These are phyloP conservation scores for Pseudopipra pipra DNA, from an alignment of 2,113 vertebrate species.

Conservation along the genomic window DNA sequence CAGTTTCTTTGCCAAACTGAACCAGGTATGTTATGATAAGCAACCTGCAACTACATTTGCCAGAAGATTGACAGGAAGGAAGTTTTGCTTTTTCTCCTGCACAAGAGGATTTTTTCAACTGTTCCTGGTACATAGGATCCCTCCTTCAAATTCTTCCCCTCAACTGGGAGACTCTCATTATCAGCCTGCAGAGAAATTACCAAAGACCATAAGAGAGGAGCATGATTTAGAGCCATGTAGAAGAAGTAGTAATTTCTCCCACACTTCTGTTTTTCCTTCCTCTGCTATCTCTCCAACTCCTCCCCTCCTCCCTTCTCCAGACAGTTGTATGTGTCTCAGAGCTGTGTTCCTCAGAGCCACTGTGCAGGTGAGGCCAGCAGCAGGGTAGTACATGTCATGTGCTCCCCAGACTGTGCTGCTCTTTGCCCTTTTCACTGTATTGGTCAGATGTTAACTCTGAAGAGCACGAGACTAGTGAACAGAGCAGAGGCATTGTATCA, in stretches of 20 bases:
- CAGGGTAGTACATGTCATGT: background rate
- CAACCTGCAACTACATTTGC: background rate
- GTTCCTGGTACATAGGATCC: background rate
- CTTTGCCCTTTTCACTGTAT: background rate
- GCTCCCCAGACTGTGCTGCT: background rate
- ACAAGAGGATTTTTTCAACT: background rate
- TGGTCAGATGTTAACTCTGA: background rate
- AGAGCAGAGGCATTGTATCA: background rate
- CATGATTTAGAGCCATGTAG: background rate
- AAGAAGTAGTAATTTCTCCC: background rate
- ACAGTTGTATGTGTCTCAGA: background rate
- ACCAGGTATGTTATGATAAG: background rate
- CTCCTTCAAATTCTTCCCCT: background rate
- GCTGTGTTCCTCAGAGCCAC: background rate
- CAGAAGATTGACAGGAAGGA: background rate
- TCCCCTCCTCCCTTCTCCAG: background rate
- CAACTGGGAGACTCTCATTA: background rate
- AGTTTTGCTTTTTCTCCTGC: background rate
- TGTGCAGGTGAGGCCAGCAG: fast-evolving
- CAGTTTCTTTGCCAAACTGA: background rate
- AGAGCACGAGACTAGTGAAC: background rate
- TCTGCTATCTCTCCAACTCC: background rate
- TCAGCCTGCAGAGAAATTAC: background rate
- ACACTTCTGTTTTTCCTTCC: background rate
- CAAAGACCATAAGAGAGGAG: background rate